These are phyloP conservation scores for Caprella mutica DNA, from an alignment of 2,888 invertebrate species.

Conservation along the genomic window DNA sequence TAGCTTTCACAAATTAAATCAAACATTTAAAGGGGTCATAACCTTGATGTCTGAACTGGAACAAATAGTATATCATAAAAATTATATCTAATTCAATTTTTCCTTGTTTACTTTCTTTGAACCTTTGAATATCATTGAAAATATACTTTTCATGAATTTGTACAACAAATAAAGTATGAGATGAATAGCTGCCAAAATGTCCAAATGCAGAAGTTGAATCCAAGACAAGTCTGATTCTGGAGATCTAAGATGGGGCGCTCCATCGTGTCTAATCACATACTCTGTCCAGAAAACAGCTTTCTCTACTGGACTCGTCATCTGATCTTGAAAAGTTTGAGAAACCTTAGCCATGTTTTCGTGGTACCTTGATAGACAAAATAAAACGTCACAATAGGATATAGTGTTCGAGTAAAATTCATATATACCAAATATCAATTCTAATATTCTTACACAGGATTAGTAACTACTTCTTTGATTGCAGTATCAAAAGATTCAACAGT, in stretches of 20 bases:
- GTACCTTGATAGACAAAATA: constrained; percentile 7
- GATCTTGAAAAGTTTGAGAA: constrained; percentile 49
- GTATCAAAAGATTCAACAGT: no score
- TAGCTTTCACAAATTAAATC: no score
- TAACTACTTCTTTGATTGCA: no score
- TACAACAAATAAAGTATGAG: neutral
- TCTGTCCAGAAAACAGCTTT: constrained; percentile 76
- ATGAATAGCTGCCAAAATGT: constrained; percentile 42
- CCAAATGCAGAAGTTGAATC: constrained; percentile 55
- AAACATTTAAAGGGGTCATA: no score
- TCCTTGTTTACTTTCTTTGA: no score
- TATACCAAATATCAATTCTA: no score
- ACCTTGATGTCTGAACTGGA: no score
- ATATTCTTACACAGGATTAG: no score
- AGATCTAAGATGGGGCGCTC: constrained; percentile 64
- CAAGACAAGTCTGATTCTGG: constrained; percentile 58
- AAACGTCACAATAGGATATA: no score
- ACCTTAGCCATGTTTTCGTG: neutral
- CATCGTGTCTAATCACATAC: constrained; percentile 67
- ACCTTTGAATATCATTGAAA: neutral
- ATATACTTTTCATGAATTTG: neutral
- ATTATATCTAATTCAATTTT: no score
- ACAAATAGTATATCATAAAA: no score
- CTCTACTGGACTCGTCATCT: constrained; percentile 61
- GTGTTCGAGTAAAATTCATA: no score